Percentiles rank a stretch among this genome's conserved stretches.
Conservation (phyloP, 2,113 vertebrate species). For the Lamprologus speciosus region DNA sequence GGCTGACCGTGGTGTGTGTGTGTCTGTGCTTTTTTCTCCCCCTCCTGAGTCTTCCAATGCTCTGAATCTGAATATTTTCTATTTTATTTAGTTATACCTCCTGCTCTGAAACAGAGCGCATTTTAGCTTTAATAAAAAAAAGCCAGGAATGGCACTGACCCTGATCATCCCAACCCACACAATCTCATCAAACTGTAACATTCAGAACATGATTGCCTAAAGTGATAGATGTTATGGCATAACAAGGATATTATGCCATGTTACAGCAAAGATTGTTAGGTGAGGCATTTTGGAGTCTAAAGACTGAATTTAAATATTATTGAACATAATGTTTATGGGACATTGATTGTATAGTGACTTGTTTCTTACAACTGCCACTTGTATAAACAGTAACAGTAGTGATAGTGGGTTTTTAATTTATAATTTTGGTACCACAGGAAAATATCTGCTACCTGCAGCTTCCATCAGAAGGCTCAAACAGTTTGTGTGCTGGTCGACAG, state of each 20-base stretch:
- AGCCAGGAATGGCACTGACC: neutral
- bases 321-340: neutral
- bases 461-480: neutral
- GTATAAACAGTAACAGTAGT: neutral
- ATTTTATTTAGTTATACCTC: neutral
- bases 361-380: neutral
- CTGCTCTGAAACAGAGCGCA: neutral
- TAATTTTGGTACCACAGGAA: neutral
- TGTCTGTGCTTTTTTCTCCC: neutral
- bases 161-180: neutral
- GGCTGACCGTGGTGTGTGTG: neutral
- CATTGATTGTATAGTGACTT: neutral
- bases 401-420: neutral
- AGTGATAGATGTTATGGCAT: neutral
- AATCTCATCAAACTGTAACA: neutral
- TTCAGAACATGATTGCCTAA: neutral
- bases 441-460: neutral
- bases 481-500: neutral
- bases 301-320: neutral
- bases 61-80: neutral
- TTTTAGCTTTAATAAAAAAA: neutral
- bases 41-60: neutral
- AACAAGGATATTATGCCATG: neutral
- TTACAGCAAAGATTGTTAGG: neutral
- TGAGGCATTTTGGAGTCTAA: neutral